phyloP scores from a whole-genome alignment of 2,888 invertebrate species.

The Trichopoda pennipes region DNA sequence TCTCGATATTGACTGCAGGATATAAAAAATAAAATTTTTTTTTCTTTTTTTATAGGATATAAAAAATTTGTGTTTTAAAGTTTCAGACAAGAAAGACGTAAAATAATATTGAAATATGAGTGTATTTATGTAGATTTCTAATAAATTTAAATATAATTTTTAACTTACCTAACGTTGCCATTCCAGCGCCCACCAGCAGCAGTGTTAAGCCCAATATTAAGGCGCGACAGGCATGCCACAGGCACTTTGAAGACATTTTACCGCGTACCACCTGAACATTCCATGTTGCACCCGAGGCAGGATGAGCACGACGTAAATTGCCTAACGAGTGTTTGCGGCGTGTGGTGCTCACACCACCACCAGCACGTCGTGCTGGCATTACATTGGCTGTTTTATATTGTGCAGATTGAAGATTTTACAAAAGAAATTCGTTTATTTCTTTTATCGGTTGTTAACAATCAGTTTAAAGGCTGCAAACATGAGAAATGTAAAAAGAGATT shows the following conservation, averaged over 20 bases:
- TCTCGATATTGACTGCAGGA: no score
- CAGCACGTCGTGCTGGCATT: slow-evolving; percentile 69
- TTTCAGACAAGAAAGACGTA: background rate
- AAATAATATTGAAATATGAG: background rate
- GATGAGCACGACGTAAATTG: slow-evolving; percentile 86
- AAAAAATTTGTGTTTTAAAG: no score
- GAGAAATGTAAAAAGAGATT: background rate
- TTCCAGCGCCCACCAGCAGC: slow-evolving; percentile 93
- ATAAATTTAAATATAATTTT: background rate
- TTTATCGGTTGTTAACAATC: background rate
- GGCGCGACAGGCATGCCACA: slow-evolving; percentile 97
- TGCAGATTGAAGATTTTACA: background rate
- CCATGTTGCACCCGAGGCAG: slow-evolving; percentile 91
- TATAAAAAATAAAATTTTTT: no score
- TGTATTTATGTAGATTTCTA: background rate
- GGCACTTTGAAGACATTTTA: slow-evolving; percentile 92
- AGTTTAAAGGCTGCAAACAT: background rate
- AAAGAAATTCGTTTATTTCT: background rate
- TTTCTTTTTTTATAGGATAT: no score
- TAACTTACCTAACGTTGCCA: slow-evolving; percentile 93
- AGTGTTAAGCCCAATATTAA: slow-evolving; percentile 92
- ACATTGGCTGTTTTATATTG: slow-evolving; percentile 41
- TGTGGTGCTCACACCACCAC: slow-evolving; percentile 72
- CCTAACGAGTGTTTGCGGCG: slow-evolving; percentile 81
- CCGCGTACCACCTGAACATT: slow-evolving; percentile 92